Conservation (phyloP, 2,797 vertebrate species). For the Crypturellus tataupa region DNA sequence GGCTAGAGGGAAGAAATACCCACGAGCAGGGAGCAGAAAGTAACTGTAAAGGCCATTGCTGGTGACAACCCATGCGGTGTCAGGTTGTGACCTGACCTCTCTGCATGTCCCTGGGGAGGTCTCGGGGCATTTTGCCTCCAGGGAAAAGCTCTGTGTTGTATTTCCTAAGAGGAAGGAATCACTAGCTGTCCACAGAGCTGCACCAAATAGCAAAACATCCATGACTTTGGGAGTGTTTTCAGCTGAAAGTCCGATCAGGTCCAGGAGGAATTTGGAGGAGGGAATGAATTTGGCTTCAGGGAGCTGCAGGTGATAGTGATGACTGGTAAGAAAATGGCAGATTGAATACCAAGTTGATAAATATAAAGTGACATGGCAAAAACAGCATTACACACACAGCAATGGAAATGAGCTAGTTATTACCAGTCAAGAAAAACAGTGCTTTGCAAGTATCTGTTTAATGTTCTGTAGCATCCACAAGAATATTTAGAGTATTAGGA, state of each 20-base stretch:
- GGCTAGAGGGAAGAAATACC: neutral
- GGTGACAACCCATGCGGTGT: neutral
- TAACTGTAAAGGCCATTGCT: neutral
- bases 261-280: neutral
- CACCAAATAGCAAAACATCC: neutral
- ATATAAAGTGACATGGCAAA: neutral
- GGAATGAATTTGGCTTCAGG: neutral
- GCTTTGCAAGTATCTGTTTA: neutral
- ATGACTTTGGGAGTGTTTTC: neutral
- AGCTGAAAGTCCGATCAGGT: neutral
- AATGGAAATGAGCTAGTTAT: neutral
- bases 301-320: neutral
- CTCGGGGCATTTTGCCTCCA: neutral
- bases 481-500: neutral
- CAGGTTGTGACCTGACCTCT: neutral
- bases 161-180: neutral
- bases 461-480: neutral
- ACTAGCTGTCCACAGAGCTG: accelerated
- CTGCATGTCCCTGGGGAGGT: neutral
- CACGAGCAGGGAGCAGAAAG: neutral
- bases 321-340: neutral
- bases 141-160: neutral
- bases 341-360: neutral
- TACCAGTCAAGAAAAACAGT: neutral
- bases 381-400: neutral